These are phyloP conservation scores for Tribolium freemani DNA, from an alignment of 2,888 invertebrate species.

Conservation along the genomic window DNA sequence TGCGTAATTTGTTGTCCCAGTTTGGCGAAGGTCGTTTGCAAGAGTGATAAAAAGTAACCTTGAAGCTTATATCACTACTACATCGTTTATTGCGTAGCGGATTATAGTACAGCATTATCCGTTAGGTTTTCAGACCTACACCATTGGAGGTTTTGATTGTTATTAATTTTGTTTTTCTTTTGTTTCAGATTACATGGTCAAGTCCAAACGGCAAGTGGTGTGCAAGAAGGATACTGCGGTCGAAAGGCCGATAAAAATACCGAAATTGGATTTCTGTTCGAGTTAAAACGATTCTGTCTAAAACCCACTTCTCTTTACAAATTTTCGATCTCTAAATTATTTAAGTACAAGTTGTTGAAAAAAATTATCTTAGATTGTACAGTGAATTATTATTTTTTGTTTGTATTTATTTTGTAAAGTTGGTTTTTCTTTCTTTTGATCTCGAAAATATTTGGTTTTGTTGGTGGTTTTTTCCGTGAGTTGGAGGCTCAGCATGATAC, in stretches of 20 bases:
- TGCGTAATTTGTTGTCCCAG: conserved; percentile 31
- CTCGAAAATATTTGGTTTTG: conserved; percentile 57
- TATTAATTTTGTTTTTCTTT: conserved; percentile 22
- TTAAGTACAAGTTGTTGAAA: conserved; percentile 61
- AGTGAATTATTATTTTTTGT: conserved; percentile 50
- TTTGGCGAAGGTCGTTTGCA: conserved; percentile 16
- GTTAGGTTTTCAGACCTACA: conserved; percentile 43
- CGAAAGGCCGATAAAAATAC: conserved; percentile 67
- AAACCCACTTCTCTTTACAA: conserved; percentile 40
- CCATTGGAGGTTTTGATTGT: too few species aligned
- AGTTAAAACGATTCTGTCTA: conserved; percentile 36
- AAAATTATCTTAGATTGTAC: conserved; percentile 57
- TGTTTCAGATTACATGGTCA: conserved; percentile 75
- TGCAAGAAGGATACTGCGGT: conserved; percentile 68
- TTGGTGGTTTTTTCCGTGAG: conserved; percentile 43
- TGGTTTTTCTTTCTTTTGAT: conserved; percentile 57
- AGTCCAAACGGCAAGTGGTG: conserved; percentile 67
- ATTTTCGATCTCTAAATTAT: conserved; percentile 58
- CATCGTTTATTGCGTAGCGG: conserved; percentile 22
- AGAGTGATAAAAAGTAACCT: conserved; percentile 38
- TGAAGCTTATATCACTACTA: conserved; percentile 31
- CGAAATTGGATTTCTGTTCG: conserved; percentile 60
- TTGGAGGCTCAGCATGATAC: conserved; percentile 38
- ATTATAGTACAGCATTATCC: conserved; percentile 13
- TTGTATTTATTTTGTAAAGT: conserved; percentile 54